Conservation (phyloP, 1,140 invertebrate genomes). For the Lycorma delicatula region DNA sequence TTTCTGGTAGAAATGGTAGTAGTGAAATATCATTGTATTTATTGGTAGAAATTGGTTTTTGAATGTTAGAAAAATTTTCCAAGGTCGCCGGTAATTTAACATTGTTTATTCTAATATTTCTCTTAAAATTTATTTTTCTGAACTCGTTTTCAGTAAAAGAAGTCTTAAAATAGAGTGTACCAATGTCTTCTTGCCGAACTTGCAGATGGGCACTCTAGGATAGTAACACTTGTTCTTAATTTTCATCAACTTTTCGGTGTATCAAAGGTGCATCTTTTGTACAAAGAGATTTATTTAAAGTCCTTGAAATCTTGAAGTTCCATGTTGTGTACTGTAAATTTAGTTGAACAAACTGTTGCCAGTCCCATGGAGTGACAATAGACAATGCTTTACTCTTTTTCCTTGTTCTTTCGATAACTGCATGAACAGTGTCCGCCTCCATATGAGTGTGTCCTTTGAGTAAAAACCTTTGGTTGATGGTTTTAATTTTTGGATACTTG, state of each 20-base stretch:
- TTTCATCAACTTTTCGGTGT: background rate
- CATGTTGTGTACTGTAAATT: conserved; percentile 2
- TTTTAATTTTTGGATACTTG: background rate
- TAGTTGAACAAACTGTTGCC: conserved; percentile 3
- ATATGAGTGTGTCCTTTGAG: conserved; percentile 14
- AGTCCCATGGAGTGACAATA: conserved; percentile 4
- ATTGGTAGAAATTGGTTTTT: no score
- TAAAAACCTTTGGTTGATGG: conserved; percentile 18
- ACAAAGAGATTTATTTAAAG: background rate
- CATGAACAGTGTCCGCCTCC: conserved; percentile 14
- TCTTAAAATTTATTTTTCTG: background rate
- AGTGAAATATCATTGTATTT: no score
- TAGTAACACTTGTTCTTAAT: background rate
- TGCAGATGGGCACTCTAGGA: conserved; percentile 1
- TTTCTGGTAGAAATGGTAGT: no score
- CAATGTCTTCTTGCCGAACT: background rate
- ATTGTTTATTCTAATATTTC: no score
- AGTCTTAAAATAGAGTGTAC: background rate
- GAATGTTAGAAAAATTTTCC: no score
- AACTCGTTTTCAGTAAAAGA: no score
- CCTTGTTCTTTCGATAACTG: conserved; percentile 14
- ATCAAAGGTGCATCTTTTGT: conserved; percentile 1
- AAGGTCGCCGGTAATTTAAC: no score
- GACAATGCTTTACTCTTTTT: conserved; percentile 22
- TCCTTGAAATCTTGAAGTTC: conserved; percentile 1